phyloP scores from a whole-genome alignment of 2,888 invertebrate genomes.

The Drosophila leonis region DNA sequence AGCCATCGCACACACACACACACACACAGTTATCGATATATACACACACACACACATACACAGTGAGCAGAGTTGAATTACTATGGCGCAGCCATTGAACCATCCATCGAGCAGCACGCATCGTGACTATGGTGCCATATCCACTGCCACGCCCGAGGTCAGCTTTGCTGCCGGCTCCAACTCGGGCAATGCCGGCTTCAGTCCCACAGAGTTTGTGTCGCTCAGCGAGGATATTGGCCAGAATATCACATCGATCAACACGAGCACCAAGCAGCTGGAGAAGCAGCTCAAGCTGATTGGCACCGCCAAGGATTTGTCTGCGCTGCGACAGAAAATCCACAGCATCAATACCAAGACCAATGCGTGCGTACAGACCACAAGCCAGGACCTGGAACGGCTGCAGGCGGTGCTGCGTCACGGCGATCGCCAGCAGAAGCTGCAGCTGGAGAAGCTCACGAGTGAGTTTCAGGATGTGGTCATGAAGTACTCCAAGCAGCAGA shows the following conservation, averaged over 20 bases:
- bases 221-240: conserved; percentile 93
- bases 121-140: conserved; percentile 84
- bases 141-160: conserved; percentile 87
- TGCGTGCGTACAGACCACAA: conserved; percentile 90
- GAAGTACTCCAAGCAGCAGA: conserved; percentile 92
- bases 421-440: conserved; percentile 92
- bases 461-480: conserved; percentile 93
- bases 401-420: conserved; percentile 90
- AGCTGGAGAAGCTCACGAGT: conserved; percentile 93
- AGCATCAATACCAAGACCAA: conserved; percentile 91
- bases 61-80: conserved; percentile 11
- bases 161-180: conserved; percentile 86
- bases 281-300: conserved; percentile 91
- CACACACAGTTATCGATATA: background rate
- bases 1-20: conserved; percentile 14
- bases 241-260: conserved; percentile 92
- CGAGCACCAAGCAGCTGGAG: conserved; percentile 90
- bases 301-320: conserved; percentile 90
- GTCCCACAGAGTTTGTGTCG: conserved; percentile 91
- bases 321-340: conserved; percentile 89
- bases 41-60: background rate
- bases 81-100: conserved; percentile 76
- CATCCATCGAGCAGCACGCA: conserved; percentile 69
- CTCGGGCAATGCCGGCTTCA: conserved; percentile 86
- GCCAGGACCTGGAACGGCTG: conserved; percentile 90